Conservation (phyloP, 2,888 invertebrate species). For the Geotrupes spiniger region DNA sequence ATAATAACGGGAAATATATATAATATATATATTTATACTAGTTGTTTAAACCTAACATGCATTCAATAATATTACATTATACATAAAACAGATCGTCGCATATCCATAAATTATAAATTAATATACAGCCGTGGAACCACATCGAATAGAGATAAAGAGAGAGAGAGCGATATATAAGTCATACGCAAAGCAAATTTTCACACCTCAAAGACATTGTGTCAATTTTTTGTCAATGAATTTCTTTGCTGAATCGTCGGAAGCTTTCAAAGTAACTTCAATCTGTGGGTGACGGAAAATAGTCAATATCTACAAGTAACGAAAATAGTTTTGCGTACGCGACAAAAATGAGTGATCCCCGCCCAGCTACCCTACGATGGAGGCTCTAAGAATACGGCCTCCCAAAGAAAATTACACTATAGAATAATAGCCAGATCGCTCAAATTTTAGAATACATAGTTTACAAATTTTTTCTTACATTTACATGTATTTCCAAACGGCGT, state of each 20-base stretch:
- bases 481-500: slow-evolving; percentile 46
- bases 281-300: no score
- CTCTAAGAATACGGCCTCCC: slow-evolving; percentile 14
- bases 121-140: slow-evolving; percentile 46
- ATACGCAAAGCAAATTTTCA: slow-evolving; percentile 20
- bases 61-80: slow-evolving; percentile 41
- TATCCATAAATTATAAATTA: slow-evolving; percentile 44
- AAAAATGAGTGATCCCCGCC: slow-evolving; percentile 52
- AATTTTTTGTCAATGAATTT: slow-evolving; percentile 3
- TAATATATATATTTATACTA: slow-evolving; percentile 28
- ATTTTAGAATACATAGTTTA: slow-evolving; percentile 36
- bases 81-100: slow-evolving; percentile 44
- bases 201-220: slow-evolving; percentile 12
- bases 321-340: slow-evolving; percentile 29
- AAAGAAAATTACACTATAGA: slow-evolving; percentile 16
- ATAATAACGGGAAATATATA: slow-evolving; percentile 43
- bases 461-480: slow-evolving; percentile 32
- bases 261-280: no score
- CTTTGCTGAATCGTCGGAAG: no score
- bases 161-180: slow-evolving; percentile 32
- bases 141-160: slow-evolving; percentile 26
- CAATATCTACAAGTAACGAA: slow-evolving; percentile 12
- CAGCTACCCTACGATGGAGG: slow-evolving; percentile 50
- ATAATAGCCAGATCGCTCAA: slow-evolving; percentile 35
- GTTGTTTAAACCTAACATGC: slow-evolving; percentile 44